phyloP scores from a whole-genome alignment of 1,140 invertebrate species.

The Lepidostoma basale region DNA sequence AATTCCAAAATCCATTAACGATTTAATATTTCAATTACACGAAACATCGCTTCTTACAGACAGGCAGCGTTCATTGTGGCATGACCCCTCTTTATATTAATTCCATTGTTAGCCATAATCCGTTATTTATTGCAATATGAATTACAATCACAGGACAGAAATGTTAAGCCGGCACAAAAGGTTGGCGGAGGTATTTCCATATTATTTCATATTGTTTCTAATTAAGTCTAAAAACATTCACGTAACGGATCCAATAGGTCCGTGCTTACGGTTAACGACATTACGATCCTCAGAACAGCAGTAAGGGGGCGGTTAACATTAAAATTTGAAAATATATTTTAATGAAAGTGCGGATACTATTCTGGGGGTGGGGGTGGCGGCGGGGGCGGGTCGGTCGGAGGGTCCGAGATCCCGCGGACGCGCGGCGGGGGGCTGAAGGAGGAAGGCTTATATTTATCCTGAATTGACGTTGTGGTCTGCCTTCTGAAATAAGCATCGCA shows the following conservation, averaged over 20 bases:
- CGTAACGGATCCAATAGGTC: conserved; percentile 44
- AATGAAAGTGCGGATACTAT: conserved; percentile 43
- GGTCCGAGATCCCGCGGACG: conserved; percentile 5
- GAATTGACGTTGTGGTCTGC: conserved; percentile 3
- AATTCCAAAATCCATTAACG: conserved; percentile 41
- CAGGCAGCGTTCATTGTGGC: conserved; percentile 35
- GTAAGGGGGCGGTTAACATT: conserved; percentile 41
- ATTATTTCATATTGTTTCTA: conserved; percentile 48
- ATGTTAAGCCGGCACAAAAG: conserved; percentile 45
- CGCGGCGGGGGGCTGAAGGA: background rate
- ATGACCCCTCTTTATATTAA: conserved; percentile 38
- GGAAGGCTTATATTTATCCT: conserved; percentile 1
- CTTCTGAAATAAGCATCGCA: background rate
- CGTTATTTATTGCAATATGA: conserved; percentile 46
- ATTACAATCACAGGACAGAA: conserved; percentile 46
- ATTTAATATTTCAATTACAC: conserved; percentile 47
- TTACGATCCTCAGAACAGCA: conserved; percentile 36
- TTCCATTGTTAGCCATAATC: conserved; percentile 46
- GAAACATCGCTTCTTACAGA: conserved; percentile 43
- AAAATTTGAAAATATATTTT: conserved; percentile 48
- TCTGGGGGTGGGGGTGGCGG: background rate
- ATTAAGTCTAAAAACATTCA: conserved; percentile 48
- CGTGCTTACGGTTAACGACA: conserved; percentile 44
- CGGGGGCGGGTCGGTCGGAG: background rate
- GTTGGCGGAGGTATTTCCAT: conserved; percentile 42